phyloP scores from a whole-genome alignment of 2,797 vertebrate genomes.

The Allobates femoralis region DNA sequence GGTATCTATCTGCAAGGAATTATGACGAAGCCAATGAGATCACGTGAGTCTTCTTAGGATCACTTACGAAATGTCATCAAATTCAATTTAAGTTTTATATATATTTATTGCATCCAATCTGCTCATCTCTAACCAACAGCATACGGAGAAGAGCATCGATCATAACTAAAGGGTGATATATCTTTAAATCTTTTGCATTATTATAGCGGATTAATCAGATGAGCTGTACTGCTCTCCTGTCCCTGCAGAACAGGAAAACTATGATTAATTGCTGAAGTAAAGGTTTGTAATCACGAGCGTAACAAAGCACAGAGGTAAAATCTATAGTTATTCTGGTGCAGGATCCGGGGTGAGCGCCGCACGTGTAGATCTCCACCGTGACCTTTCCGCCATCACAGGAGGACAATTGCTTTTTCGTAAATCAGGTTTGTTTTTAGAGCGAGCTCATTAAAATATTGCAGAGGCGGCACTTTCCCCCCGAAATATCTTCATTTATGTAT shows the following conservation, averaged over 20 bases:
- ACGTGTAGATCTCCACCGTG: constrained; percentile 70
- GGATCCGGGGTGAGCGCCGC: constrained; percentile 64
- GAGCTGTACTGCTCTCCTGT: background rate
- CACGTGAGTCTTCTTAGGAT: too few species aligned
- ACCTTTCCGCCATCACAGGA: constrained; percentile 71
- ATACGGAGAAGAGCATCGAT: too few species aligned
- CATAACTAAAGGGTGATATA: too few species aligned
- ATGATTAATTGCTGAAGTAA: constrained; percentile 67
- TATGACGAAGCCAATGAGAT: too few species aligned
- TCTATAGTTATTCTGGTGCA: constrained; percentile 67
- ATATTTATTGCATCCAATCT: too few species aligned
- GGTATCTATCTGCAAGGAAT: too few species aligned
- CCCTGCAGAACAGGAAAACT: constrained; percentile 61
- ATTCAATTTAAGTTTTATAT: too few species aligned
- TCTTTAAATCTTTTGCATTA: background rate
- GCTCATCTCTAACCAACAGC: too few species aligned
- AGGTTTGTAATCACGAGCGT: constrained; percentile 64
- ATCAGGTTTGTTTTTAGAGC: constrained; percentile 72
- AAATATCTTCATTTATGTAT: constrained; percentile 72
- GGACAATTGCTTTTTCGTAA: constrained; percentile 69
- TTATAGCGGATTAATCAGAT: background rate
- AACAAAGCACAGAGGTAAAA: constrained; percentile 71
- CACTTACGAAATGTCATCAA: too few species aligned
- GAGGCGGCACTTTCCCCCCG: constrained; percentile 68
- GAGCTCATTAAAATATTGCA: constrained; percentile 70